A percentile compares a stretch with the other conserved stretches of the same genome.
phyloP scores from a whole-genome alignment of 2,797 vertebrate genomes.

The Fundulus diaphanus region DNA sequence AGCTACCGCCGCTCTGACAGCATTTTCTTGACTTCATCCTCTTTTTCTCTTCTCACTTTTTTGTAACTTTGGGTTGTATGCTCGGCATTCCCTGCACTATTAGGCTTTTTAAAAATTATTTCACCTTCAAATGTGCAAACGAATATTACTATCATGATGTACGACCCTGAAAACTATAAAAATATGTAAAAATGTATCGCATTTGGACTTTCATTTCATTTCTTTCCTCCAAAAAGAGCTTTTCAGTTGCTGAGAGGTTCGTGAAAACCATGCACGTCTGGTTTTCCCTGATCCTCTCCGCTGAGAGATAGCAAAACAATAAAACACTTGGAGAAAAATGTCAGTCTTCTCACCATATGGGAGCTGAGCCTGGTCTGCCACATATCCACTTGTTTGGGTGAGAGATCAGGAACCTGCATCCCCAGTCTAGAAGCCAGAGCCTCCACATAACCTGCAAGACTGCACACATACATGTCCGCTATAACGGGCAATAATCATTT shows the following conservation, averaged over 20 bases:
- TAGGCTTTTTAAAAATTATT: background rate
- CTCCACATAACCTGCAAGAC: constrained; percentile 96
- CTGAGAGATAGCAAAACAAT: background rate
- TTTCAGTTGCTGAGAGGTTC: background rate
- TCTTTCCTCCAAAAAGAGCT: background rate
- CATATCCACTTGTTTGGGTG: constrained; percentile 95
- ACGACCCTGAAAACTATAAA: background rate
- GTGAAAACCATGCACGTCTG: background rate
- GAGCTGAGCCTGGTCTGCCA: constrained; percentile 94
- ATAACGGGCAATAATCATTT: background rate
- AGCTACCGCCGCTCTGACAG: background rate
- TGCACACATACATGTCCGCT: constrained; percentile 58
- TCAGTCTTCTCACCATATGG: constrained; percentile 85
- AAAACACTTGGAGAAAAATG: background rate
- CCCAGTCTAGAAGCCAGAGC: constrained; percentile 90
- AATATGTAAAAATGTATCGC: background rate
- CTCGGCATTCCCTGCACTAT: background rate
- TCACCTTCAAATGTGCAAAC: background rate
- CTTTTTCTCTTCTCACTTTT: background rate
- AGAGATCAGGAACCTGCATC: constrained; percentile 91
- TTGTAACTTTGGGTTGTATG: background rate
- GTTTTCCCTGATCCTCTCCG: background rate
- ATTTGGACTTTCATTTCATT: background rate
- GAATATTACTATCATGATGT: background rate
- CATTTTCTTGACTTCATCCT: background rate